Evolutionary conservation across 2,113 vertebrate species (phyloP).

Genomic region (Solea senegalensis): DNA sequence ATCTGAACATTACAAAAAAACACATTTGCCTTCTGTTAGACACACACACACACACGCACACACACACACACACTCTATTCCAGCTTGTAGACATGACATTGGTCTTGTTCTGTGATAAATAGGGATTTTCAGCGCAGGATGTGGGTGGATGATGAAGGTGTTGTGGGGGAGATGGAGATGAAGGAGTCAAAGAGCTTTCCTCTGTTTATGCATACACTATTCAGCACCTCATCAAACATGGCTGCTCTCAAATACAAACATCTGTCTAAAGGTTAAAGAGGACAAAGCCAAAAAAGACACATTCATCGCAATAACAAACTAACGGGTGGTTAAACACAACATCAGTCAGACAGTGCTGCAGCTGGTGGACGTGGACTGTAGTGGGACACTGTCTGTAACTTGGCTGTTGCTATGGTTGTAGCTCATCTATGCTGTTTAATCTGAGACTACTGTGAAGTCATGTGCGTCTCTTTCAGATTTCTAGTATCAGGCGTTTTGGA

Average conservation of each 20-base stretch:
- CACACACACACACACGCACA: no score
- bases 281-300: constrained; percentile 6
- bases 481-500: no score
- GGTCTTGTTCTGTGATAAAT: not conserved
- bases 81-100: not conserved
- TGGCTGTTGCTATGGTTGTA: no score
- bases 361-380: constrained; percentile 20
- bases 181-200: constrained; percentile 3
- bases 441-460: no score
- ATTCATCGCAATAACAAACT: constrained; percentile 14
- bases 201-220: constrained; percentile 43
- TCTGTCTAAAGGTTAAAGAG: constrained; percentile 10
- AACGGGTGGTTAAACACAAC: not conserved
- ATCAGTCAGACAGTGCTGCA: not conserved
- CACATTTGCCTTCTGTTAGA: no score
- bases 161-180: constrained; percentile 1
- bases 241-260: constrained; percentile 47
- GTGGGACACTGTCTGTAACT: no score
- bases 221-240: constrained; percentile 53
- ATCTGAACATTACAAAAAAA: no score
- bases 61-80: no score
- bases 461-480: no score
- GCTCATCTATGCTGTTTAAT: no score
- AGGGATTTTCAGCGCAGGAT: not conserved
- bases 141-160: constrained; percentile 18